Evolutionary conservation across 2,113 vertebrate genomes (phyloP).

Genomic region (Grammomys surdaster): DNA sequence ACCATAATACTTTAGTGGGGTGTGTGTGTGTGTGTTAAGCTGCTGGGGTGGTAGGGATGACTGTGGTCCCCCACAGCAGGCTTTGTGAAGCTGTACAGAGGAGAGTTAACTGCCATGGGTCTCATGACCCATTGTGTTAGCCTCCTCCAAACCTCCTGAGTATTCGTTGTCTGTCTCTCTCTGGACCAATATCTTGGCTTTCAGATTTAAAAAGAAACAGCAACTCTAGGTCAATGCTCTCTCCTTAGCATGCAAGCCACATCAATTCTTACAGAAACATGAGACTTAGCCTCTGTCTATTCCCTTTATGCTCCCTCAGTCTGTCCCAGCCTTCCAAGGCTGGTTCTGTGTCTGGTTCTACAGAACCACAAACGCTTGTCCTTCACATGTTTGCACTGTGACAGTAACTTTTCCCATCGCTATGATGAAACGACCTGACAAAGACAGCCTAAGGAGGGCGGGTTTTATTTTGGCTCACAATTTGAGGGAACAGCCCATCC

Average conservation of each 20-base stretch:
- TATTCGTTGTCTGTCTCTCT: neutral
- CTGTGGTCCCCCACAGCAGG: neutral
- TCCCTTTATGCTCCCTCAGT: neutral
- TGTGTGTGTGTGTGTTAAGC: slow-evolving; percentile 45
- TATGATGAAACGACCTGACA: neutral
- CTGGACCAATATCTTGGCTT: neutral
- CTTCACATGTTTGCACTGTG: neutral
- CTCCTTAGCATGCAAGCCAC: neutral
- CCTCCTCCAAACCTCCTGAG: rapidly evolving
- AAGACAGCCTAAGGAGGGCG: neutral
- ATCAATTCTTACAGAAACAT: neutral
- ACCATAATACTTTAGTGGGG: slow-evolving; percentile 69
- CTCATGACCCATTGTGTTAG: neutral
- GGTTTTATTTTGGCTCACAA: neutral
- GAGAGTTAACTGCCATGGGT: rapidly evolving
- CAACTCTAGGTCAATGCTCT: neutral
- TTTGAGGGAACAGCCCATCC: neutral
- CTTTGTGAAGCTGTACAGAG: neutral
- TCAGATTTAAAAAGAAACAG: neutral
- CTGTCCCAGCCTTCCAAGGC: neutral
- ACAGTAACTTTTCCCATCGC: neutral
- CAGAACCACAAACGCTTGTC: rapidly evolving
- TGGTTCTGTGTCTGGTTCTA: neutral
- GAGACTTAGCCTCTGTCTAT: neutral
- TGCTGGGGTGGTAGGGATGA: neutral